phyloP scores from a whole-genome alignment of 2,113 vertebrate species.

The Pollachius pollachius region DNA sequence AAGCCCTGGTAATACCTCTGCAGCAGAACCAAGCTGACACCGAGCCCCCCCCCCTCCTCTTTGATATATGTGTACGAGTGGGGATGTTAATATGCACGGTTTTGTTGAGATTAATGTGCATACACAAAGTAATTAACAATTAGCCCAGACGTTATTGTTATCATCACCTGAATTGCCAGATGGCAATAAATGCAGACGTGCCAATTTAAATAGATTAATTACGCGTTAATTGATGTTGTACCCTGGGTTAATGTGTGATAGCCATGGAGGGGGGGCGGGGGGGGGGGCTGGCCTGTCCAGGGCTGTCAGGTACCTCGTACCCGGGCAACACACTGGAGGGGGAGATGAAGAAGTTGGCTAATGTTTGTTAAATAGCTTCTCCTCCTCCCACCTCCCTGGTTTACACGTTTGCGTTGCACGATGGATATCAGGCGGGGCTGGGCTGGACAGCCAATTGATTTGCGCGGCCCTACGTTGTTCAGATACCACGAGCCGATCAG shows the following conservation, averaged over 20 bases:
- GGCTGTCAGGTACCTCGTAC: not conserved
- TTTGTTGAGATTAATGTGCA: slow-evolving; percentile 9
- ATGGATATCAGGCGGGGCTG: no score
- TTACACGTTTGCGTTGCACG: no score
- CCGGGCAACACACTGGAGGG: slow-evolving; percentile 22
- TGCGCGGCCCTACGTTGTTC: no score
- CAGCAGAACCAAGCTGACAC: no score
- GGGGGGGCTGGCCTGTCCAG: slow-evolving; percentile 4
- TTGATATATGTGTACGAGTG: not conserved
- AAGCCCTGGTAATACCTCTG: not conserved
- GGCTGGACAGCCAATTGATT: no score
- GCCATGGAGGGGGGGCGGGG: slow-evolving; percentile 15
- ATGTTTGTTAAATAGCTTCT: slow-evolving; percentile 56
- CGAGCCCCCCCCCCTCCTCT: not conserved
- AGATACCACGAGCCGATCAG: no score
- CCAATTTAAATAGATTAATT: slow-evolving; percentile 49
- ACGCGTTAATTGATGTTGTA: slow-evolving; percentile 48
- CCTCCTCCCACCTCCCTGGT: slow-evolving; percentile 1
- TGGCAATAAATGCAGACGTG: slow-evolving; percentile 50
- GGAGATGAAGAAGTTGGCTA: slow-evolving; percentile 49
- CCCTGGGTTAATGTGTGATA: slow-evolving; percentile 44
- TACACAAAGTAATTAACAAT: slow-evolving; percentile 40
- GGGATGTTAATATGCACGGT: not conserved
- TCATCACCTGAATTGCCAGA: slow-evolving; percentile 49
- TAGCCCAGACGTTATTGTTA: slow-evolving; percentile 43